Percentiles rank a stretch among this genome's conserved stretches.
Evolutionary conservation across 2,888 invertebrate species (phyloP).

Genomic region (Drosophila trichaetosa): DNA sequence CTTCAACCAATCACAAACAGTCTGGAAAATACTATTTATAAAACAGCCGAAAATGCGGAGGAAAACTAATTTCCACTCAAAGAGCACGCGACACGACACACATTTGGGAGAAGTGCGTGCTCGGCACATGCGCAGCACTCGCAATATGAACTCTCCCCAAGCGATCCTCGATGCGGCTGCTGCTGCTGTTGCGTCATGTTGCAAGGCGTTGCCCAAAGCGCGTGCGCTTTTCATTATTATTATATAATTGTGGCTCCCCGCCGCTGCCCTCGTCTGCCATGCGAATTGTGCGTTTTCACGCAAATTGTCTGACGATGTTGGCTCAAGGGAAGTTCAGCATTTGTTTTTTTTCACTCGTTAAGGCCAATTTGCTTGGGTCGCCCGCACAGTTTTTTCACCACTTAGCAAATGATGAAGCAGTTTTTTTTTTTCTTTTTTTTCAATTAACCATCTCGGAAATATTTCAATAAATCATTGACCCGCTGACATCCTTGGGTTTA

Average conservation of each 20-base stretch:
- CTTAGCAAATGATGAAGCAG: conserved; percentile 79
- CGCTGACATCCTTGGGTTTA: conserved; percentile 4
- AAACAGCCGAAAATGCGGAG: conserved; percentile 36
- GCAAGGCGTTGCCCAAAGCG: conserved; percentile 50
- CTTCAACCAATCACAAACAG: conserved; percentile 56
- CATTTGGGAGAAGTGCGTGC: conserved; percentile 52
- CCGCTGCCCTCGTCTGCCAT: conserved; percentile 25
- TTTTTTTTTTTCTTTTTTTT: conserved; percentile 53
- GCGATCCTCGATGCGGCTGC: conserved; percentile 35
- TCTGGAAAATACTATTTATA: conserved; percentile 62
- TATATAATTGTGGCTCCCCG: conserved; percentile 65
- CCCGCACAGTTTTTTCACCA: conserved; percentile 68
- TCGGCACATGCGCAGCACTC: conserved; percentile 58
- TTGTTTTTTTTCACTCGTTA: conserved; percentile 4
- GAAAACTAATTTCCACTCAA: conserved; percentile 50
- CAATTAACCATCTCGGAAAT: conserved; percentile 14
- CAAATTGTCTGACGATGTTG: conserved; percentile 56
- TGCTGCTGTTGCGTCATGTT: conserved; percentile 56
- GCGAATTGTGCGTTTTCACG: conserved; percentile 74
- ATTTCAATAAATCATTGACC: conserved; percentile 50
- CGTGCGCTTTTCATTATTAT: conserved; percentile 75
- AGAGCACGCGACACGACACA: conserved; percentile 61
- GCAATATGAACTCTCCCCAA: conserved; percentile 27
- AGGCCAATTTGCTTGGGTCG: conserved; percentile 70
- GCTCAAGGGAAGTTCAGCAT: conserved; percentile 53